Evolutionary conservation across 2,888 invertebrate genomes (phyloP), one percentile per base, ranked within the genome.

Genomic region (Lasioglossum marginatum): DNA sequence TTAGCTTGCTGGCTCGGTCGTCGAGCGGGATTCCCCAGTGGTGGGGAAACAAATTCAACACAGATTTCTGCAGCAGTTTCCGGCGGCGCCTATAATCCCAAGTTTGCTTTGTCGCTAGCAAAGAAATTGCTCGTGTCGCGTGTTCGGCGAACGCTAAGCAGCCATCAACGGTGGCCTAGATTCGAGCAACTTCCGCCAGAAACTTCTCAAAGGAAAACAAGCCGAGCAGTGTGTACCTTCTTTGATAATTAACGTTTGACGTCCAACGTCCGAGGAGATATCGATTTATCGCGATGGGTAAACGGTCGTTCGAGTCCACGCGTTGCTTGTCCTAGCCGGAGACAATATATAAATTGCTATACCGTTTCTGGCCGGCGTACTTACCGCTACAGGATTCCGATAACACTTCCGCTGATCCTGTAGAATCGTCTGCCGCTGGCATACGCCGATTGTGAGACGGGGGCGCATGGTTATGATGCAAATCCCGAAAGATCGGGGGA

Each of bases 361-460:
- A 40, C 16, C 60, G 73, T 45, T 80, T 45, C 57, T 48, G 45
- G 12, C 45, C 66, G 52, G 8, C 66, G 45, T 76, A 79, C 82
- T 85, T 83, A 76, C 79, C 79, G 68, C 79, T 82, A 79, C 85
- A 75, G 57, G 63, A 82, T 75, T 82, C 70, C 84, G 82, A 82
- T 84, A 82, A 75, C 78, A 52, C 45, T 45, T 10, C 31, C 34
- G 37, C 16, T 31, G 52, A 60, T 75, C 78, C 60, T 43, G 84
- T 70, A 57, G 23, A 68, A 75, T 63, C 74, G 60, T 40, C 27
- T n/a, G 31, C 31, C 19, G 5, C 27, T 37, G 16, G 45, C 45
- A 70, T 31, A 23, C 48, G 48, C 37, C 52, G 79, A 74, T 79
- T 60, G 27, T 40, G 45, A 16, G 79, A 74, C 31, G 43, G 40